Evolutionary conservation across 1,140 invertebrate species (phyloP).

Genomic region (Tribolium castaneum): DNA sequence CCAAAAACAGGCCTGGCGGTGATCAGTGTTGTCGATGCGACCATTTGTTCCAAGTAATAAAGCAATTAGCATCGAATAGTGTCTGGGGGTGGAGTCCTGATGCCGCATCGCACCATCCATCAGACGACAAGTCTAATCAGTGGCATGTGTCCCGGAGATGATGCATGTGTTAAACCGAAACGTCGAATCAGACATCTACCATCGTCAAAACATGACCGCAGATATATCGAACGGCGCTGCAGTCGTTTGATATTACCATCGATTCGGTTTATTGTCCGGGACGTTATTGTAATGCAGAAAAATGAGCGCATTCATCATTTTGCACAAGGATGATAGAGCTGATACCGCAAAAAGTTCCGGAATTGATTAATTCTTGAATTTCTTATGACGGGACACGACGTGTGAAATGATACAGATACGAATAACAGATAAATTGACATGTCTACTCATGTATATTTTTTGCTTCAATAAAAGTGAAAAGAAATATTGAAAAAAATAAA

Average conservation of each 20-base stretch:
- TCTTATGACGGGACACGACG: not conserved
- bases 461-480: no score
- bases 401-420: not conserved
- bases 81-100: not conserved
- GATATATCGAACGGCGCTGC: not conserved
- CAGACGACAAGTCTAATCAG: conserved; percentile 33
- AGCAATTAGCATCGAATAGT: conserved; percentile 34
- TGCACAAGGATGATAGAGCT: not conserved
- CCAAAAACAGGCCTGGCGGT: not conserved
- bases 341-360: not conserved
- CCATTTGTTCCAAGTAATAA: conserved; percentile 22
- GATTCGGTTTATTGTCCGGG: not conserved
- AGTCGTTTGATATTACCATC: not conserved
- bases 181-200: conserved; percentile 22
- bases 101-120: conserved; percentile 21
- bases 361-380: not conserved
- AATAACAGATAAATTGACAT: not conserved
- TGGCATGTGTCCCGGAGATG: conserved; percentile 32
- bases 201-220: conserved; percentile 13
- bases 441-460: no score
- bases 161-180: conserved; percentile 31
- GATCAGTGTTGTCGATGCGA: conserved; percentile 18
- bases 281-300: not conserved
- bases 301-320: not conserved
- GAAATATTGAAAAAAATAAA: no score